Evolutionary conservation across 1,140 invertebrate genomes (phyloP), one percentile per base, ranked within the genome.

Genomic region (Pseudoatta argentina): DNA sequence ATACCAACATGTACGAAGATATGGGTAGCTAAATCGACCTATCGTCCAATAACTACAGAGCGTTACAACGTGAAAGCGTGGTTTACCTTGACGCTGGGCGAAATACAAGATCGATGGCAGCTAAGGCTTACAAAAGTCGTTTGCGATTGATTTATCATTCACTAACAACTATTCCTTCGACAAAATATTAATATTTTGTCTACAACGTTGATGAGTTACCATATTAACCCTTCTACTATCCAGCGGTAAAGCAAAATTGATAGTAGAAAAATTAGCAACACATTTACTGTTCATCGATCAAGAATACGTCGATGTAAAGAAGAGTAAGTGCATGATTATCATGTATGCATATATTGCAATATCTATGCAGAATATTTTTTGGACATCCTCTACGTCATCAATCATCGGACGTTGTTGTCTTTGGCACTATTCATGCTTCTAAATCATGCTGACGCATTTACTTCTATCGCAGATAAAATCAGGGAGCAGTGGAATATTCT

Each of bases 81-180:
- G 93, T 94, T 94, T 94, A 94, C 94, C 94, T 94, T 94, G 93
- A 94, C 94, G 94, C 92, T 94, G 93, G 88, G 87, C 88, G 87
- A 93, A 88, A 89, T 82, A 88, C 88, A 92, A 91, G 87, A 92
- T 92, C 91, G 88, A 92, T 90, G 89, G 75, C 48, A 61, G 57
- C 44, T 39, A 34, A 81, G 76, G 63, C 63, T 61, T 18, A 85
- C 66, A 71, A 89, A 88, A 88, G 87, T 89, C 71, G 55, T 63
- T 5, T 7, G 6, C 51, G 16, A 72, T 72, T 34, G 34, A 59
- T 73, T 48, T 30, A 69, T 14, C 24, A 27, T 71, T 0, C 51
- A 10, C 16, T 51, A 69, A 30, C 27, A 24, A 1, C 48, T 78
- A 3, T 30, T 6, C 24, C 16, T 16, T 24, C 44, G 6, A 30